A percentile compares a stretch with the other conserved stretches of the same genome.
These are phyloP conservation scores for Pipra filicauda DNA, from an alignment of 2,113 vertebrate genomes.

Conservation along the genomic window DNA sequence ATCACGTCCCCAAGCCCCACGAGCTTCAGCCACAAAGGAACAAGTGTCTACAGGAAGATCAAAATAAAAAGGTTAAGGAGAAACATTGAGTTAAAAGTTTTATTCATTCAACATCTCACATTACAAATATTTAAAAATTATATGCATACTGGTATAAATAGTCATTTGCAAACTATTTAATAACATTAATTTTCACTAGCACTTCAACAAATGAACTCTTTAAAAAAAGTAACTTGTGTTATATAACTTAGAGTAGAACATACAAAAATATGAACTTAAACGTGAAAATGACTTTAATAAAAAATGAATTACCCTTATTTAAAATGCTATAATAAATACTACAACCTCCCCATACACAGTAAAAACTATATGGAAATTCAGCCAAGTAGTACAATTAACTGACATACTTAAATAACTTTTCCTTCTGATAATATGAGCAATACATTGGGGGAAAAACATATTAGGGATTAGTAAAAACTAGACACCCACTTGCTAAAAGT, in stretches of 20 bases:
- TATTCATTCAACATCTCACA: conserved; percentile 99
- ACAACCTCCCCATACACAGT: conserved; percentile 99
- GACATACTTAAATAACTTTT: conserved; percentile 98
- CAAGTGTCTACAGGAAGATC: not conserved
- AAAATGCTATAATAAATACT: conserved; percentile 99
- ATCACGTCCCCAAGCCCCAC: not conserved
- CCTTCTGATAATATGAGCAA: conserved; percentile 99
- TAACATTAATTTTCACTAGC: conserved; percentile 99
- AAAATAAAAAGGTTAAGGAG: conserved; percentile 45
- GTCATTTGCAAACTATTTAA: conserved; percentile 99
- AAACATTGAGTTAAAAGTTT: conserved; percentile 92
- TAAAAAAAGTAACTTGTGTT: conserved; percentile 99
- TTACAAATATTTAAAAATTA: conserved; percentile 99
- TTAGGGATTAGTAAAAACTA: conserved; percentile 99
- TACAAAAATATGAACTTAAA: conserved; percentile 99
- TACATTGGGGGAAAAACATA: conserved; percentile 95
- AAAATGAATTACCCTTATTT: conserved; percentile 98
- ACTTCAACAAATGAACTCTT: conserved; percentile 99
- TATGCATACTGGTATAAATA: conserved; percentile 99
- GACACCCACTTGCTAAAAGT: conserved; percentile 97
- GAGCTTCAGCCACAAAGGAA: not conserved
- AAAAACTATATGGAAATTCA: conserved; percentile 99
- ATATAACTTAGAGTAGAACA: conserved; percentile 98
- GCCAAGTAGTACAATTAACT: conserved; percentile 99
- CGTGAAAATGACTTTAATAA: conserved; percentile 99